Base-by-base conservation (phyloP, 2,797 vertebrate species). In the Anolis apletophallus region DNA sequence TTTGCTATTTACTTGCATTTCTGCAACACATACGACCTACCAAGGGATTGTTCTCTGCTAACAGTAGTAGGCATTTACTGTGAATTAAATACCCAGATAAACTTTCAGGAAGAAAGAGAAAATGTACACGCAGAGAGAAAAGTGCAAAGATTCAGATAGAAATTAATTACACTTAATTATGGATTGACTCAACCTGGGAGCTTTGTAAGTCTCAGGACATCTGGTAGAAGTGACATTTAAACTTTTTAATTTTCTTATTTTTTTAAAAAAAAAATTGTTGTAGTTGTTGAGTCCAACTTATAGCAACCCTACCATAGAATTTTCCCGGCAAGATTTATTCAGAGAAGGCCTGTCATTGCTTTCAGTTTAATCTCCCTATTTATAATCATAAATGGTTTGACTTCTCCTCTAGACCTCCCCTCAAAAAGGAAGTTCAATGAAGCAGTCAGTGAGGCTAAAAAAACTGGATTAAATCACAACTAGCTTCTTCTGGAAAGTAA, bases 1-100 rank as follows among this genome's bases (percentile, higher is more conserved):
- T 91, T 88, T 84, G 19, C 92, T 90, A 87, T 87, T 85, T 84
- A 69, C 21, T 91, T 90, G 79, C 80, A 78, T 87, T 85, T 91
- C 85, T 34, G 73, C 1, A 68, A 89, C 36, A 13, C 72, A 90
- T 90, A 84, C 21, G 84, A 88, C 55, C 26, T 86, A 21, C 36
- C 81, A 59, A 21, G 52, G 3, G 59, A 54, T 19, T 80, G 3
- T 84, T 88, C 81, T 85, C 6, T 80, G 36, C 61, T 81, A 46
- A n/a, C 76, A 90, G 81, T 50, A 16, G 3, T 82, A 89, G n/a
- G 2, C 32, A 85, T 90, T 90, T 88, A 32, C 83, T 36, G 13
- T 88, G 86, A 90, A 91, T 91, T 90, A 89, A 61, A n/a, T 80
- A 78, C 54, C 83, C 84, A 84, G 57, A 85, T 0, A 0, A 80